Evolutionary conservation across 2,797 vertebrate species (phyloP).

Genomic region (Enteromius trimaculatus): DNA sequence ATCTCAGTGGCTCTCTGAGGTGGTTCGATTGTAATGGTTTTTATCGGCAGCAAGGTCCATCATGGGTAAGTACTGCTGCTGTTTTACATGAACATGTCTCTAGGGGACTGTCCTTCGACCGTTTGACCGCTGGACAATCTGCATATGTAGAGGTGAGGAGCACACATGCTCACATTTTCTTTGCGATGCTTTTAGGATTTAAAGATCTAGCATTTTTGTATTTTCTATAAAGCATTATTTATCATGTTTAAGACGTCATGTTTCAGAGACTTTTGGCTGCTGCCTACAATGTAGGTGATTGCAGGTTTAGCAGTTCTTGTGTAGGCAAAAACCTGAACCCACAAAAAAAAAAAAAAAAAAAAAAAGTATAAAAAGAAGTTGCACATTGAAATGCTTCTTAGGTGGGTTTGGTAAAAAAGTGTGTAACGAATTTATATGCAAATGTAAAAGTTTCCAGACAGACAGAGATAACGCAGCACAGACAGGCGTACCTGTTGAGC

Average conservation of each 20-base stretch:
- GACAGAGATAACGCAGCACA: slow-evolving; percentile 51
- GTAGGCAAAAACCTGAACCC: slow-evolving; percentile 16
- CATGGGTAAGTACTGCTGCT: slow-evolving; percentile 68
- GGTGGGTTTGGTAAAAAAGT: not conserved
- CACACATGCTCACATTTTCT: not conserved
- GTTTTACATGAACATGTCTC: slow-evolving; percentile 72
- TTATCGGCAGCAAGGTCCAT: slow-evolving; percentile 75
- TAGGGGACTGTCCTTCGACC: slow-evolving; percentile 34
- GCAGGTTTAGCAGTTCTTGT: not conserved
- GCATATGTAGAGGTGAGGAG: slow-evolving; percentile 3
- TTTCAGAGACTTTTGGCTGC: not conserved
- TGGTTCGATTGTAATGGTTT: slow-evolving; percentile 75
- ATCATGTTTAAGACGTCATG: not conserved
- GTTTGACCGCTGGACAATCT: slow-evolving; percentile 58
- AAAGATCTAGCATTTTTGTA: not conserved
- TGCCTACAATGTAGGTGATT: not conserved
- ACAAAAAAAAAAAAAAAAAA: not conserved
- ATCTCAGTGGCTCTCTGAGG: slow-evolving; percentile 53
- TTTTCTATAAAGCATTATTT: not conserved
- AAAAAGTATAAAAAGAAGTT: not conserved
- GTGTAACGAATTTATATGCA: slow-evolving; percentile 10
- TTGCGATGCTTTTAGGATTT: not conserved
- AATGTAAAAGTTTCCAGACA: not conserved
- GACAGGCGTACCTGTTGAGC: slow-evolving; percentile 14
- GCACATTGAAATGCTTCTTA: not conserved